Evolutionary conservation across 2,888 invertebrate genomes (phyloP).

Genomic region (Exocentrus adspersus): DNA sequence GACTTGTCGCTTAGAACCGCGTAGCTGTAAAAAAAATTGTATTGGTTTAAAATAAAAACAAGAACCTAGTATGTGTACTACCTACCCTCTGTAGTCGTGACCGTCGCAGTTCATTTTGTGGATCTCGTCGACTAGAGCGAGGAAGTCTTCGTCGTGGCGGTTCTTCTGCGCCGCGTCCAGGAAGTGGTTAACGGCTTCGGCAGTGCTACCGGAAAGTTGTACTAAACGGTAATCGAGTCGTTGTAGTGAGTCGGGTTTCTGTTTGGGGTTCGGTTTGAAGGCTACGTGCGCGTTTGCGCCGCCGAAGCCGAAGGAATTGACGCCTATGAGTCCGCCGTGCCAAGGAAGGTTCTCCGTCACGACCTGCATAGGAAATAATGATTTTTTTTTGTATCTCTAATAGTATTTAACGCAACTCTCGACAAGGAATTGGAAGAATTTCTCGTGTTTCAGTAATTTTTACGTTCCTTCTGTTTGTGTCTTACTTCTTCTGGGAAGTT

Average conservation of each 20-base stretch:
- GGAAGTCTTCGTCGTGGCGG: conserved; percentile 73
- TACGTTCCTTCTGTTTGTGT: no score
- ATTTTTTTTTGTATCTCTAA: background rate
- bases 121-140: conserved; percentile 77
- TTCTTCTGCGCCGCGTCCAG: conserved; percentile 70
- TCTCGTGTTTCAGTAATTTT: no score
- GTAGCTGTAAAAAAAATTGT: conserved; percentile 39
- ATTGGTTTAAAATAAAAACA: no score
- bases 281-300: conserved; percentile 69
- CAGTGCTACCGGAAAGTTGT: conserved; percentile 73
- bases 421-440: no score
- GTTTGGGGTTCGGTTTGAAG: conserved; percentile 61
- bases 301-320: conserved; percentile 76
- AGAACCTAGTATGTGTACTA: no score
- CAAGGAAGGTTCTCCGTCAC: conserved; percentile 66
- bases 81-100: conserved; percentile 82
- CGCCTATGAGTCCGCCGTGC: conserved; percentile 67
- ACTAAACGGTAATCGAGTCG: conserved; percentile 60
- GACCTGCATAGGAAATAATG: background rate
- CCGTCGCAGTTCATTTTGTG: conserved; percentile 74
- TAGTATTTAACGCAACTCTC: no score
- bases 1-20: conserved; percentile 40
- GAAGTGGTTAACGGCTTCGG: conserved; percentile 74
- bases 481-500: no score
- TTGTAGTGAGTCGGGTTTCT: conserved; percentile 34